Conservation (phyloP, 2,113 vertebrate species). For the Ancistrus triradiatus region DNA sequence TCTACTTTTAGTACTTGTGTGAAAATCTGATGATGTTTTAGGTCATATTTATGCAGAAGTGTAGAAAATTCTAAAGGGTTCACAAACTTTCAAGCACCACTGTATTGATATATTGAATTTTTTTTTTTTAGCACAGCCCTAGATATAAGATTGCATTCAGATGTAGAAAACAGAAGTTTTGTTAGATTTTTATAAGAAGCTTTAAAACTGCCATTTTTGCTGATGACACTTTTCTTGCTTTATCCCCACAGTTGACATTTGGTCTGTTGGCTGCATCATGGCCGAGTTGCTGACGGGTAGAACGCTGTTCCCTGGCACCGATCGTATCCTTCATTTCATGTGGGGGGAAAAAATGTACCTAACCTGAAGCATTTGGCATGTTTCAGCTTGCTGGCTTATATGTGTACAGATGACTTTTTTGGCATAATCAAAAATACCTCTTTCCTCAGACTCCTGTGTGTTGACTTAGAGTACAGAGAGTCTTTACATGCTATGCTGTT, state of each 20-base stretch:
- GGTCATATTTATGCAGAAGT: too few species aligned
- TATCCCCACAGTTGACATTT: constrained; percentile 87
- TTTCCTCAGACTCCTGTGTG: background rate
- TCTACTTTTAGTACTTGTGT: too few species aligned
- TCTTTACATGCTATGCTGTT: background rate
- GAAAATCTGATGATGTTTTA: too few species aligned
- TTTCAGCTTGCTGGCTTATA: constrained; percentile 3
- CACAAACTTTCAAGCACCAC: too few species aligned
- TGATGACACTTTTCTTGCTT: constrained; percentile 31
- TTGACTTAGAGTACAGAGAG: background rate
- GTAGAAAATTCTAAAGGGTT: too few species aligned
- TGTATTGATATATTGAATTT: too few species aligned
- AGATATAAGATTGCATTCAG: too few species aligned
- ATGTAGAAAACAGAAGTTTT: too few species aligned
- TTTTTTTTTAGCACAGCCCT: too few species aligned
- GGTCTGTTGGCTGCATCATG: constrained; percentile 99
- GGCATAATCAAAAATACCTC: background rate
- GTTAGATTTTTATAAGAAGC: too few species aligned
- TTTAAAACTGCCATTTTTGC: too few species aligned
- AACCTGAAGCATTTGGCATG: constrained; percentile 4
- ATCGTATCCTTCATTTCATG: constrained; percentile 87
- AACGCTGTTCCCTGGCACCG: constrained; percentile 94
- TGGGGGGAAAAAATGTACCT: background rate
- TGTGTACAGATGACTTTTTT: constrained; percentile 3
- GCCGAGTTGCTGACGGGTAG: constrained; percentile 95